Conservation (phyloP, 2,113 vertebrate species). For the Reinhardtius hippoglossoides region DNA sequence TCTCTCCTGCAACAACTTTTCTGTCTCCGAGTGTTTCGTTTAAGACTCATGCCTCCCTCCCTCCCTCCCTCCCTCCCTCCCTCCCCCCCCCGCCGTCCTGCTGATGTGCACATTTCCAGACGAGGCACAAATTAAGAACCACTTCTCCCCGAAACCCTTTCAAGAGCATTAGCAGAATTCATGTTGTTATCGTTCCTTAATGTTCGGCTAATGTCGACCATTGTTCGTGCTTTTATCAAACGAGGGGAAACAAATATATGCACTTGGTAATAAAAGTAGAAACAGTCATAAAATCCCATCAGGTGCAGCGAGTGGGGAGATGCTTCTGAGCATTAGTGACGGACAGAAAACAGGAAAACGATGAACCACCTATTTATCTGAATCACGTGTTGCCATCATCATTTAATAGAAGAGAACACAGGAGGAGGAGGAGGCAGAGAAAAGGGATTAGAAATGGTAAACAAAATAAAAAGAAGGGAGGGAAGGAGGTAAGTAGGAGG, state of each 20-base stretch:
- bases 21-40: background rate
- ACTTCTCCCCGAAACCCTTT: slow-evolving; percentile 31
- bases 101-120: background rate
- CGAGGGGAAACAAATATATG: slow-evolving; percentile 11
- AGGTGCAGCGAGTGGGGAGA: slow-evolving; percentile 2
- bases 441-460: background rate
- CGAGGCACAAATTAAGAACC: slow-evolving; percentile 18
- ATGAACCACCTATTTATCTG: too few relatives aligned
- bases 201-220: slow-evolving; percentile 9
- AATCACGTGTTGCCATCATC: too few relatives aligned
- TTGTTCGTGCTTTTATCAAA: slow-evolving; percentile 34
- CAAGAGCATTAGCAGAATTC: slow-evolving; percentile 5
- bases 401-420: background rate
- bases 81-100: too few relatives aligned
- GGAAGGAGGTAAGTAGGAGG: background rate
- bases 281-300: background rate
- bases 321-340: background rate
- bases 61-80: too few relatives aligned
- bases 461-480: background rate
- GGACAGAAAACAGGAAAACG: too few relatives aligned
- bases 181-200: slow-evolving; percentile 23
- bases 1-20: background rate
- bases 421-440: background rate
- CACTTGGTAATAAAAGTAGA: background rate
- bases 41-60: background rate